Evolutionary conservation across 2,888 invertebrate genomes (phyloP).

Genomic region (Augochlorella aurata): DNA sequence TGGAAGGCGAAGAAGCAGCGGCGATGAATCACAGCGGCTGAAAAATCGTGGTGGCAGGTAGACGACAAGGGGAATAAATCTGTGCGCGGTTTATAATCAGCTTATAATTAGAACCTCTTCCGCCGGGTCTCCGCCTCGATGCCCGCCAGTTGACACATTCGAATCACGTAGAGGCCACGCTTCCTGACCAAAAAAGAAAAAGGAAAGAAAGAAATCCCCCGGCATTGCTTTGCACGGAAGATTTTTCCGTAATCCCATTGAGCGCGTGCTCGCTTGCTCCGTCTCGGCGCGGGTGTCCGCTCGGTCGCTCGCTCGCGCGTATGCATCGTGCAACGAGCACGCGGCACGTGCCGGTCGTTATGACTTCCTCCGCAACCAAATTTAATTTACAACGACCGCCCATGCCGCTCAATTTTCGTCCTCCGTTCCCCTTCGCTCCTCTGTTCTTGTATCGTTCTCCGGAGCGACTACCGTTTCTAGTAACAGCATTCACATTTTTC

Average conservation of each 20-base stretch:
- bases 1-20: background rate
- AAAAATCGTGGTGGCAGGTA: conserved; percentile 34
- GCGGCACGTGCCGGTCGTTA: conserved; percentile 74
- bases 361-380: conserved; percentile 74
- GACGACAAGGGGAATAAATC: conserved; percentile 36
- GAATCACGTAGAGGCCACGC: conserved; percentile 76
- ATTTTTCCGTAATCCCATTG: conserved; percentile 64
- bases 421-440: background rate
- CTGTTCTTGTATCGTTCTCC: conserved; percentile 32
- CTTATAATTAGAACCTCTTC: conserved; percentile 62
- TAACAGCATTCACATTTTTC: conserved; percentile 25
- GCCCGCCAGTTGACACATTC: conserved; percentile 61
- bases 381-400: conserved; percentile 74
- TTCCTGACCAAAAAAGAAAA: conserved; percentile 69
- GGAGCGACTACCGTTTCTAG: conserved; percentile 33
- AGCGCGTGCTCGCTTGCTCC: conserved; percentile 25
- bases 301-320: conserved; percentile 31
- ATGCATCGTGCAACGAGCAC: conserved; percentile 47
- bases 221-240: conserved; percentile 32
- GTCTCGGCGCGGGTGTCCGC: conserved; percentile 16
- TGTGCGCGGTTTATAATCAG: conserved; percentile 54
- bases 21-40: conserved; percentile 28
- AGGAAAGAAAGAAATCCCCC: background rate
- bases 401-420: conserved; percentile 64
- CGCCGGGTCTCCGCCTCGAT: conserved; percentile 31